Evolutionary conservation across 2,797 vertebrate genomes (phyloP), one percentile per base, ranked within the genome.

Genomic region (Silurus aristotelis): DNA sequence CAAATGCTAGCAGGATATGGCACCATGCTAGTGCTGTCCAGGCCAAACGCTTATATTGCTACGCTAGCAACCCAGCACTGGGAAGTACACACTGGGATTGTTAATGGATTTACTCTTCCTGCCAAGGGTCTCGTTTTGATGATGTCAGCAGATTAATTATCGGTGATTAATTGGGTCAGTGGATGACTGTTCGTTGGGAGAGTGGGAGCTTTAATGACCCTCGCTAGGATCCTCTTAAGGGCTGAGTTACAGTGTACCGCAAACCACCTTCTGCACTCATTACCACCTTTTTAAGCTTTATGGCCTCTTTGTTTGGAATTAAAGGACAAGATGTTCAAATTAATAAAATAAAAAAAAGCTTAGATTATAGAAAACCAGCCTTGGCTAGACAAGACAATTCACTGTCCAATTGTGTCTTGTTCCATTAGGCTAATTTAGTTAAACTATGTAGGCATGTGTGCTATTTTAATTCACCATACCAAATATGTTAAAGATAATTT

Each of bases 101-200:
- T 84, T 87, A 80, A 79, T 79, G 71, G 82, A 83, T 80, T 64
- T 84, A 66, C 67, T 66, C 75, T 80, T 27, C 31, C n/a, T 83
- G 82, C 86, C 86, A 67, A 80, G 82, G 82, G 86, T 83, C 86
- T 87, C 77, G 31, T 87, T 87, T 87, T 87, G 86, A 84, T 84
- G 82, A 87, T 87, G 86, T 87, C 86, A 87, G 82, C 77, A 80
- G 77, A 87, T 87, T 73, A 87, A 86, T 84, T 87, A 87, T 84
- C 86, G 80, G 77, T 75, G 86, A 84, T 80, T 87, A 75, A 87
- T 83, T 46, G 48, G 71, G 82, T 87, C 48, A 84, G 64, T 70
- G 72, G 70, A 60, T 68, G 80, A 82, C 61, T 82, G 38, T 82
- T 85, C 25, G 15, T 78, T 58, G 60, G 82, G 68, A 60, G 61